Percentiles rank a stretch among this genome's conserved stretches.
These are phyloP conservation scores for Hemistola chrysoprasaria DNA, from an alignment of 2,888 invertebrate genomes.

Conservation along the genomic window DNA sequence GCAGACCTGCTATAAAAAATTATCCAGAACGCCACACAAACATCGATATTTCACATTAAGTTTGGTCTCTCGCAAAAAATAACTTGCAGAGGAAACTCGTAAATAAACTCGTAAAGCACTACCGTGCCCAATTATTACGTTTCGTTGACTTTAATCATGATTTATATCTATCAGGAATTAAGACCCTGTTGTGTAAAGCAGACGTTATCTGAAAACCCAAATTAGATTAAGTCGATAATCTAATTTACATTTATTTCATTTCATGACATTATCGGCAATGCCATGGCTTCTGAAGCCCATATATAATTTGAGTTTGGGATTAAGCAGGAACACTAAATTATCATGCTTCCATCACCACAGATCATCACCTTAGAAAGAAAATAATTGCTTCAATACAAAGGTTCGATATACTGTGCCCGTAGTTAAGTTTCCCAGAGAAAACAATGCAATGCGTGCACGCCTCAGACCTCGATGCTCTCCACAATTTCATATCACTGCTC, in stretches of 20 bases:
- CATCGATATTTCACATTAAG: slow-evolving; percentile 57
- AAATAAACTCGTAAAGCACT: slow-evolving; percentile 66
- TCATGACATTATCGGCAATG: too few species aligned
- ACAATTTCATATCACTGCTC: slow-evolving; percentile 58
- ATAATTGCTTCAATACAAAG: slow-evolving; percentile 42
- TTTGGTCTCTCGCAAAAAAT: slow-evolving; percentile 58
- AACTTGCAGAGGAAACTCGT: slow-evolving; percentile 57
- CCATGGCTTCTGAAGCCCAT: too few species aligned
- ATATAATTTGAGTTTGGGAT: slow-evolving; percentile 28
- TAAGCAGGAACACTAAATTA: slow-evolving; percentile 43
- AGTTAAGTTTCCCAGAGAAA: slow-evolving; percentile 51
- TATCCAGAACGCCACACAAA: slow-evolving; percentile 50
- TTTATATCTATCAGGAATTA: slow-evolving; percentile 58
- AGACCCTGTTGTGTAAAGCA: slow-evolving; percentile 34
- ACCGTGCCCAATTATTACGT: slow-evolving; percentile 65
- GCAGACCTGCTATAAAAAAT: slow-evolving; percentile 50
- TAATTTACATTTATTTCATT: too few species aligned
- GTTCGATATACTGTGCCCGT: slow-evolving; percentile 33
- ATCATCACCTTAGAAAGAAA: slow-evolving; percentile 21
- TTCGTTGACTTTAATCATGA: slow-evolving; percentile 65
- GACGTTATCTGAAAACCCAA: slow-evolving; percentile 35
- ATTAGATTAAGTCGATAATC: too few species aligned
- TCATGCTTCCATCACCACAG: slow-evolving; percentile 37
- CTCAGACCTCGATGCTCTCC: slow-evolving; percentile 44
- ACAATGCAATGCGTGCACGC: slow-evolving; percentile 46